These are phyloP conservation scores for Achatina immaculata DNA, from an alignment of 1,140 invertebrate species.

Conservation along the genomic window DNA sequence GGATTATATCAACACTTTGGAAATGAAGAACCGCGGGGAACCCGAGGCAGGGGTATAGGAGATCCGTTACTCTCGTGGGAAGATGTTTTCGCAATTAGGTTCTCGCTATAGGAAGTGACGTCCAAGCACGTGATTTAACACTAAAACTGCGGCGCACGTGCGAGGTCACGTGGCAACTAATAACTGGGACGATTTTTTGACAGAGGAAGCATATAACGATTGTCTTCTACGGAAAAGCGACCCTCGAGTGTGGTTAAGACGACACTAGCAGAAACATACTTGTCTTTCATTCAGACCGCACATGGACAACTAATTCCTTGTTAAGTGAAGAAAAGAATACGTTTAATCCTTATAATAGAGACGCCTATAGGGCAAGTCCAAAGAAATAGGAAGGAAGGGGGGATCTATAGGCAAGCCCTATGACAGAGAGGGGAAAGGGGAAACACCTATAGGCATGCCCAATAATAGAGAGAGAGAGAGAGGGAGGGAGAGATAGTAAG, in stretches of 20 bases:
- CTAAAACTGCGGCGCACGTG: background rate
- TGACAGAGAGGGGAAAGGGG: slow-evolving; percentile 8
- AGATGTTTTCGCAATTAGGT: slow-evolving; percentile 7
- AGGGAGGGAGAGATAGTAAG: slow-evolving; percentile 10
- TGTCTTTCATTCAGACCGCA: too few relatives aligned
- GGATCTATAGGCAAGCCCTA: too few relatives aligned
- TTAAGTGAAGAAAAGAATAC: too few relatives aligned
- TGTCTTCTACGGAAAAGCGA: background rate
- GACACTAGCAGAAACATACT: background rate
- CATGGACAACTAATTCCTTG: too few relatives aligned
- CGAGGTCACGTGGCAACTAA: slow-evolving; percentile 3
- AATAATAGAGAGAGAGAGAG: slow-evolving; percentile 16
- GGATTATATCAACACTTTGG: slow-evolving; percentile 22
- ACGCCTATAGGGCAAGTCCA: too few relatives aligned
- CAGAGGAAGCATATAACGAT: background rate
- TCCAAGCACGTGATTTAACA: slow-evolving; percentile 14
- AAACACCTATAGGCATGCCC: too few relatives aligned
- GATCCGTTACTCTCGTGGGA: background rate
- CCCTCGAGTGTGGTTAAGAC: background rate
- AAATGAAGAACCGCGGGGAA: background rate
- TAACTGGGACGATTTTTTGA: background rate
- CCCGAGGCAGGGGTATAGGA: background rate
- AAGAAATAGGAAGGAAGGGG: too few relatives aligned
- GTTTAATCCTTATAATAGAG: too few relatives aligned
- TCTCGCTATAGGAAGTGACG: slow-evolving; percentile 2